Evolutionary conservation across 2,113 vertebrate genomes (phyloP).

Genomic region (Gobius niger): DNA sequence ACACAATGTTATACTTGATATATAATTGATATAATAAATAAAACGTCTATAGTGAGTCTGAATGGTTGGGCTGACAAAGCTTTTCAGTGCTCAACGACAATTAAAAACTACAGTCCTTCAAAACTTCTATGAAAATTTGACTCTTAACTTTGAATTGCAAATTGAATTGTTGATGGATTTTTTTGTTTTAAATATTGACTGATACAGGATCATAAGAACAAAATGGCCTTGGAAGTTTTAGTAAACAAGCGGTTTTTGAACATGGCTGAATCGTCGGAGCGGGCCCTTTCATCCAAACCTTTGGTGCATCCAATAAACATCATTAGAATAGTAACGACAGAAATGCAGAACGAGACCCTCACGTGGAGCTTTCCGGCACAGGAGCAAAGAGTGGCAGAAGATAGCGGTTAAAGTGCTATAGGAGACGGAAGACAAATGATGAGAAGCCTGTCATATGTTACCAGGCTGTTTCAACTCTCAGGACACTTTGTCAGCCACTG

Average conservation of each 20-base stretch:
- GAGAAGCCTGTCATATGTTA: too few relatives aligned
- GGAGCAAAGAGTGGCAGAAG: too few relatives aligned
- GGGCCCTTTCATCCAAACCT: not conserved
- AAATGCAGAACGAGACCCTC: not conserved
- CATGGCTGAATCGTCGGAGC: not conserved
- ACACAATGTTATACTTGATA: too few relatives aligned
- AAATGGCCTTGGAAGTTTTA: not conserved
- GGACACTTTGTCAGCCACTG: too few relatives aligned
- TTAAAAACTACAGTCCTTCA: not conserved
- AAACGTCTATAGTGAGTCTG: too few relatives aligned
- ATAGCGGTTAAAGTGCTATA: too few relatives aligned
- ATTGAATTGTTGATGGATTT: constrained; percentile 1
- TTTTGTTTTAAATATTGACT: not conserved
- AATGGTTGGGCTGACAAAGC: too few relatives aligned
- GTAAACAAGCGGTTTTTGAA: constrained; percentile 7
- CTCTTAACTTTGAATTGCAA: constrained; percentile 10
- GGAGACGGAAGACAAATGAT: too few relatives aligned
- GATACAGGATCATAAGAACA: constrained; percentile 3
- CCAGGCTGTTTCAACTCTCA: too few relatives aligned
- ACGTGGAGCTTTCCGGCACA: too few relatives aligned
- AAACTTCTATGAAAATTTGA: not conserved
- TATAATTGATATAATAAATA: too few relatives aligned
- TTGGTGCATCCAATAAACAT: constrained; percentile 2
- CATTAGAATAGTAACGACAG: not conserved
- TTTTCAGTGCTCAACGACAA: not conserved